Conservation (phyloP, 2,888 invertebrate genomes). For the Lasioglossum morio region DNA sequence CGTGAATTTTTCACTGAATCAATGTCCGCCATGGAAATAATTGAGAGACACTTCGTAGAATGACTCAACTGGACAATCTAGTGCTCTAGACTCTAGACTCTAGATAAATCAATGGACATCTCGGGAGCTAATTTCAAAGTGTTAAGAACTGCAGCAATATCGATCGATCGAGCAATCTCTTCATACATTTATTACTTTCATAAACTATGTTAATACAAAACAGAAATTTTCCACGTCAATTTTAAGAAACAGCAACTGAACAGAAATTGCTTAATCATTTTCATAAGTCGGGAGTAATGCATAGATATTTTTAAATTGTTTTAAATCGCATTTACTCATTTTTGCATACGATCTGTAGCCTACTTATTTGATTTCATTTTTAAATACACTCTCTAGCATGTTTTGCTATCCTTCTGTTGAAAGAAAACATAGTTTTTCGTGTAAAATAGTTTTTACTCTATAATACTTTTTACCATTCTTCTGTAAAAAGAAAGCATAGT, state of each 20-base stretch:
- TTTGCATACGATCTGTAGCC: too few relatives aligned
- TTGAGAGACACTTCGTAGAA: neutral
- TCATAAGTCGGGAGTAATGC: neutral
- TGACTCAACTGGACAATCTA: neutral
- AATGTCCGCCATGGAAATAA: neutral
- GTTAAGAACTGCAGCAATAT: neutral
- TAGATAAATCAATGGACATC: neutral
- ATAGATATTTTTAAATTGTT: neutral
- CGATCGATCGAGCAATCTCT: neutral
- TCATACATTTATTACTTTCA: neutral
- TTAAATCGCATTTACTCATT: neutral
- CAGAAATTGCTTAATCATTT: neutral
- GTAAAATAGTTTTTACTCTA: neutral
- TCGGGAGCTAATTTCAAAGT: neutral
- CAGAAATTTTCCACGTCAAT: neutral
- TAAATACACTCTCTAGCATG: neutral
- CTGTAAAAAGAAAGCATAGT: too few relatives aligned
- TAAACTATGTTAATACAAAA: neutral
- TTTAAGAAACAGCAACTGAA: neutral
- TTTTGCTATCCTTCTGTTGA: neutral
- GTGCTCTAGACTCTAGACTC: neutral
- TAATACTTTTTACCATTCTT: too few relatives aligned
- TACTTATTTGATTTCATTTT: neutral
- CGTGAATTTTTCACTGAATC: slow-evolving; percentile 48
- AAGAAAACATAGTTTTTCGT: too few relatives aligned